Conservation (phyloP, 2,113 vertebrate genomes). For the Echinops telfairi region DNA sequence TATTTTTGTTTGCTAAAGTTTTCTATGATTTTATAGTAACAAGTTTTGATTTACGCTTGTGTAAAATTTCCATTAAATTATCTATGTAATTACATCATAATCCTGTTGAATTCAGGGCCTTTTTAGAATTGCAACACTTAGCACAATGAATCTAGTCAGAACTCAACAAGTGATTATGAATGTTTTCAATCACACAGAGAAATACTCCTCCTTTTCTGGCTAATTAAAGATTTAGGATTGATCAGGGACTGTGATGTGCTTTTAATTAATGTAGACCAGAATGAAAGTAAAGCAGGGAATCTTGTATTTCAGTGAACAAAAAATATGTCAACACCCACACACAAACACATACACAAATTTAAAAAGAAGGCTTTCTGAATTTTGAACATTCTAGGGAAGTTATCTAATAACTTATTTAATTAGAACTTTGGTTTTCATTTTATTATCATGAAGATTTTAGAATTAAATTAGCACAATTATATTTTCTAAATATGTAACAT, state of each 20-base stretch:
- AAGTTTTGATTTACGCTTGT: no score
- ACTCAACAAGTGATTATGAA: constrained; percentile 14
- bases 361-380: background rate
- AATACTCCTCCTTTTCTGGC: background rate
- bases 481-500: constrained; percentile 30
- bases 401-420: background rate
- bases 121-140: constrained; percentile 23
- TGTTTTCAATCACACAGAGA: constrained; percentile 8
- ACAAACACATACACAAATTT: background rate
- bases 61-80: background rate
- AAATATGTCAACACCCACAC: background rate
- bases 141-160: background rate
- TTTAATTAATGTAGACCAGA: background rate
- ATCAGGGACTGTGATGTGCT: background rate
- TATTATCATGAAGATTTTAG: constrained; percentile 18
- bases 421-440: background rate
- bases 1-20: no score
- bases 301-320: background rate
- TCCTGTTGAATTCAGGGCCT: background rate
- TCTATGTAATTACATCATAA: constrained; percentile 5
- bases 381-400: background rate
- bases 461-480: constrained; percentile 8
- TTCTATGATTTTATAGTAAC: no score
- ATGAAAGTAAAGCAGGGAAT: constrained; percentile 18
- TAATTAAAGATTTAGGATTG: background rate